These are phyloP conservation scores for Diabrotica undecimpunctata DNA, from an alignment of 1,140 invertebrate species.

Conservation along the genomic window DNA sequence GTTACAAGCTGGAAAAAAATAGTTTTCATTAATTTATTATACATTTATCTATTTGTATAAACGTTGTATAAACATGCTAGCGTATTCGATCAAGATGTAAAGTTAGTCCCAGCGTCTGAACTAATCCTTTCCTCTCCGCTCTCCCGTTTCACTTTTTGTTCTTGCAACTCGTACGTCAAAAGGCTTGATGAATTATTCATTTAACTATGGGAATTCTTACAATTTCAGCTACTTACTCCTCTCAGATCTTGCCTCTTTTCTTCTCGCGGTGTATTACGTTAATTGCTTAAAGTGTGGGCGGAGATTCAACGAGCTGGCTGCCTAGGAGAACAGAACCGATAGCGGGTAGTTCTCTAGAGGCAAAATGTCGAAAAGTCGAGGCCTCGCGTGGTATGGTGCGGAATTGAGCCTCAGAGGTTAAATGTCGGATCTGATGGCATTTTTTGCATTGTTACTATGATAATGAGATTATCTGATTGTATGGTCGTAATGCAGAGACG, in stretches of 20 bases:
- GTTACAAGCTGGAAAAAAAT: too few species aligned
- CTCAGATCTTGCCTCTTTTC: not conserved
- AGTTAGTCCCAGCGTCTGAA: not conserved
- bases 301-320: not conserved
- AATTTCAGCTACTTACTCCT: constrained; percentile 30
- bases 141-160: constrained; percentile 16
- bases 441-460: too few species aligned
- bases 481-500: too few species aligned
- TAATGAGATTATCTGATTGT: too few species aligned
- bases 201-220: constrained; percentile 42
- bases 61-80: not conserved
- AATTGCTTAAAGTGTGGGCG: constrained; percentile 26
- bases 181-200: constrained; percentile 44
- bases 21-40: too few species aligned
- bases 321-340: not conserved
- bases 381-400: too few species aligned
- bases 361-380: too few species aligned
- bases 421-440: too few species aligned
- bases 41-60: too few species aligned
- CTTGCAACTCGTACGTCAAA: constrained; percentile 35
- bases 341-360: not conserved
- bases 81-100: too few species aligned
- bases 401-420: too few species aligned
- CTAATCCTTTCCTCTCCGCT: constrained; percentile 4
- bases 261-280: constrained; percentile 25